phyloP scores from a whole-genome alignment of 2,888 invertebrate species.

The Macropis europaea region DNA sequence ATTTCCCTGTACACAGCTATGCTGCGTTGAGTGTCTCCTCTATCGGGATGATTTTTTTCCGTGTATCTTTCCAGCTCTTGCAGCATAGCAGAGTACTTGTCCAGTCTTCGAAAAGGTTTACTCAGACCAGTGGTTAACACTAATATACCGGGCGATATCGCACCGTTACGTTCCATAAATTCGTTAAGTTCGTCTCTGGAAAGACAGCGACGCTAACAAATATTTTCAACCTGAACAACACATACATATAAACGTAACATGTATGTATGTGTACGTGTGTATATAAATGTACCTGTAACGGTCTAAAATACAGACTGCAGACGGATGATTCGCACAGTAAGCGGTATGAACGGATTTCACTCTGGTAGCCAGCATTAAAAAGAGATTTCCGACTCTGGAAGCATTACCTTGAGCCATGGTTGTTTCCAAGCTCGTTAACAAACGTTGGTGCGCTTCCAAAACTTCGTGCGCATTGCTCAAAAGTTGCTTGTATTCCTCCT shows the following conservation, averaged over 20 bases:
- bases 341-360: conserved; percentile 91
- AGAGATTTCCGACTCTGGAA: conserved; percentile 94
- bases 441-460: conserved; percentile 90
- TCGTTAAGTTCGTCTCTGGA: conserved; percentile 89
- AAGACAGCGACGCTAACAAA: conserved; percentile 11
- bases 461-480: conserved; percentile 95
- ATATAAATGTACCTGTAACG: conserved; percentile 87
- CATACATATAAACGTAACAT: no score
- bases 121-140: conserved; percentile 96
- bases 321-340: conserved; percentile 97
- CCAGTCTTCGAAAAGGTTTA: conserved; percentile 96
- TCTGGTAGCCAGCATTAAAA: conserved; percentile 91
- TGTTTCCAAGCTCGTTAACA: conserved; percentile 90
- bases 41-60: conserved; percentile 96
- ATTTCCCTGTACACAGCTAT: conserved; percentile 97
- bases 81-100: conserved; percentile 96
- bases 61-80: conserved; percentile 98
- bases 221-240: background rate
- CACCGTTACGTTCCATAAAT: conserved; percentile 94
- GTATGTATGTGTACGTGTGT: background rate
- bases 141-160: conserved; percentile 91
- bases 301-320: conserved; percentile 95
- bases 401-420: conserved; percentile 86
- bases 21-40: conserved; percentile 98
- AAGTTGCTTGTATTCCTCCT: conserved; percentile 92